phyloP scores from a whole-genome alignment of 2,888 invertebrate species.

The Allophyes oxyacanthae region DNA sequence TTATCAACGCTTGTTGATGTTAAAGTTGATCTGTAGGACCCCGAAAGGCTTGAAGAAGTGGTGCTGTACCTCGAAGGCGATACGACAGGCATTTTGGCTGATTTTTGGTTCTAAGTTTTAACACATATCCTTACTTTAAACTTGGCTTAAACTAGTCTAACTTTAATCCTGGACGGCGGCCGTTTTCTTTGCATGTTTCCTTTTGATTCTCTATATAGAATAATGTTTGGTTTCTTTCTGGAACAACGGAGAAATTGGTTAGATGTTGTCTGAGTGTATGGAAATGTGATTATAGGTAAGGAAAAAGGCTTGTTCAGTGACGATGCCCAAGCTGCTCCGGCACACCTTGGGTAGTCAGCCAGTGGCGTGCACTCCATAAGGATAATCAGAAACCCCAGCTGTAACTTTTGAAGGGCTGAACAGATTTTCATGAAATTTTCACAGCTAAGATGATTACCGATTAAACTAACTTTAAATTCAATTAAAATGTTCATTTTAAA shows the following conservation, averaged over 20 bases:
- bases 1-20: conserved; percentile 87
- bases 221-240: conserved; percentile 61
- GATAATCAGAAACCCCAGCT: too few species aligned
- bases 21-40: conserved; percentile 84
- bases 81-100: conserved; percentile 88
- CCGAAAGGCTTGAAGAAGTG: conserved; percentile 82
- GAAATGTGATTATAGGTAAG: too few species aligned
- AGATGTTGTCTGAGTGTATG: neutral
- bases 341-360: too few species aligned
- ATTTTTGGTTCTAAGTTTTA: neutral
- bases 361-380: too few species aligned
- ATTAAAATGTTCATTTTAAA: too few species aligned
- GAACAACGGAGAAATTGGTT: conserved; percentile 60
- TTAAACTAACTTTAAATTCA: too few species aligned
- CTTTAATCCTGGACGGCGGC: conserved; percentile 78
- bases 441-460: too few species aligned
- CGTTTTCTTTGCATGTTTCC: conserved; percentile 78
- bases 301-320: too few species aligned
- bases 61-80: conserved; percentile 87
- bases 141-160: conserved; percentile 43
- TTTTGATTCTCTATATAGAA: conserved; percentile 32
- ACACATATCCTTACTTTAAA: conserved; percentile 52
- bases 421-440: too few species aligned
- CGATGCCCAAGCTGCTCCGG: too few species aligned
- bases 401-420: too few species aligned